phyloP scores from a whole-genome alignment of 2,888 invertebrate species.

The Ctena decussata region DNA sequence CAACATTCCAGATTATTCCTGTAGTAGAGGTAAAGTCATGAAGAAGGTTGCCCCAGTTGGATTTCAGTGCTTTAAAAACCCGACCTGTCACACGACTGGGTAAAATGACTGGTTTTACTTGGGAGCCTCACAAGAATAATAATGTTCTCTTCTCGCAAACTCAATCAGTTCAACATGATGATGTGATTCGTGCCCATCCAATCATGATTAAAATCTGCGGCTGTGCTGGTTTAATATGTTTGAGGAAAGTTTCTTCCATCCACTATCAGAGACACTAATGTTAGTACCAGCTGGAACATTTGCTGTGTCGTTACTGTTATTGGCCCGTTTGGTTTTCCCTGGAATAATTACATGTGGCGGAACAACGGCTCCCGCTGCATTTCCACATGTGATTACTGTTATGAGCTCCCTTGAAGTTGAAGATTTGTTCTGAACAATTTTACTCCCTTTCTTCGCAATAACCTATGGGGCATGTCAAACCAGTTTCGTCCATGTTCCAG shows the following conservation, averaged over 20 bases:
- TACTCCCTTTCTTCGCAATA: constrained; percentile 14
- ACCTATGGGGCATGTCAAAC: constrained; percentile 11
- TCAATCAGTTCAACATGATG: constrained; percentile 32
- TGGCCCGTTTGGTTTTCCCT: constrained; percentile 23
- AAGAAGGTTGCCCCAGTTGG: constrained; percentile 4
- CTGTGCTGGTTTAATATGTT: constrained; percentile 25
- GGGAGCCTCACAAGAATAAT: constrained; percentile 36
- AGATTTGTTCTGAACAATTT: constrained; percentile 14
- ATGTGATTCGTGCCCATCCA: constrained; percentile 43
- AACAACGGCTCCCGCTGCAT: constrained; percentile 30
- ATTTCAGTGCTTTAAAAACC: constrained; percentile 37
- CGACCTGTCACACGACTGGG: constrained; percentile 34
- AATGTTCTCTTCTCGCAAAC: constrained; percentile 7
- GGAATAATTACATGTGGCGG: constrained; percentile 56
- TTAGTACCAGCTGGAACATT: background rate
- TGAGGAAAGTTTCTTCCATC: constrained; percentile 31
- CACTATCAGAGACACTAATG: background rate
- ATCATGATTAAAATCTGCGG: constrained; percentile 36
- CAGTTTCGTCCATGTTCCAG: constrained; percentile 49
- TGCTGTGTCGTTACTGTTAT: constrained; percentile 6
- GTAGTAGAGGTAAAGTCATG: constrained; percentile 20
- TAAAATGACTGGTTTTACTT: constrained; percentile 24
- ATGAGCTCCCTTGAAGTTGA: constrained; percentile 18
- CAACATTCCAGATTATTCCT: constrained; percentile 10
- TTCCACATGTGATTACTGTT: constrained; percentile 48